These are phyloP conservation scores for Trissolcus basalis DNA, from an alignment of 1,140 invertebrate species.

Conservation along the genomic window DNA sequence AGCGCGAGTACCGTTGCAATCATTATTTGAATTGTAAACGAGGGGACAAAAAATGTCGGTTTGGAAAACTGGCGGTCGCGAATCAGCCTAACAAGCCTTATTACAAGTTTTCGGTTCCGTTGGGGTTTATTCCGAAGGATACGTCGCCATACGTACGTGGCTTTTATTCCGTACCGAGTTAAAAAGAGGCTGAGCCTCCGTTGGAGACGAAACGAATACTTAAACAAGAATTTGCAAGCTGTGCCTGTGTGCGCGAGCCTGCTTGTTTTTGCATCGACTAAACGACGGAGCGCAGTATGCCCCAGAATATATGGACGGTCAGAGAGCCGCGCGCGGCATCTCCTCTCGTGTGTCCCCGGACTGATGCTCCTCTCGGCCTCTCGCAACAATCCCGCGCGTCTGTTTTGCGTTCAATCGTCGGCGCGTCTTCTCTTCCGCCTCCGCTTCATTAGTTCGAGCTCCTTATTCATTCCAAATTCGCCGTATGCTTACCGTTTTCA, in stretches of 20 bases:
- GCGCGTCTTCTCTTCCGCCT: constrained; percentile 41
- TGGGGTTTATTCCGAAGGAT: constrained; percentile 6
- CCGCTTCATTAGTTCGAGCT: constrained; percentile 47
- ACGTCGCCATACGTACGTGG: constrained; percentile 6
- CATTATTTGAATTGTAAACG: constrained; percentile 37
- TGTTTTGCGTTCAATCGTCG: constrained; percentile 46
- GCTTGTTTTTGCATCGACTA: constrained; percentile 37
- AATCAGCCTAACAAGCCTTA: constrained; percentile 38
- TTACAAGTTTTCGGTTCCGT: constrained; percentile 14
- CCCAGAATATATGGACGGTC: constrained; percentile 41
- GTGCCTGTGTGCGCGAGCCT: constrained; percentile 14
- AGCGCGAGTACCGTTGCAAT: constrained; percentile 14
- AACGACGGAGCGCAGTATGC: constrained; percentile 20
- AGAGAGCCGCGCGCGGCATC: no score
- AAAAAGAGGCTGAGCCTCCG: constrained; percentile 35
- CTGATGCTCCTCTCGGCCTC: no score
- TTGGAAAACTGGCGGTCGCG: constrained; percentile 9
- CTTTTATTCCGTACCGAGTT: constrained; percentile 40
- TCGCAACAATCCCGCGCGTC: not conserved
- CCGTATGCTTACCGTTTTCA: constrained; percentile 37
- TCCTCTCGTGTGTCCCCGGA: no score
- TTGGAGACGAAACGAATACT: constrained; percentile 35
- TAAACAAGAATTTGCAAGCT: constrained; percentile 40
- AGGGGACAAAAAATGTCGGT: constrained; percentile 18
- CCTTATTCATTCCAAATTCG: constrained; percentile 40